A percentile compares a stretch with the other conserved stretches of the same genome.
These are phyloP conservation scores for Tenebrosternarchus preto DNA, from an alignment of 2,113 vertebrate genomes.

Conservation along the genomic window DNA sequence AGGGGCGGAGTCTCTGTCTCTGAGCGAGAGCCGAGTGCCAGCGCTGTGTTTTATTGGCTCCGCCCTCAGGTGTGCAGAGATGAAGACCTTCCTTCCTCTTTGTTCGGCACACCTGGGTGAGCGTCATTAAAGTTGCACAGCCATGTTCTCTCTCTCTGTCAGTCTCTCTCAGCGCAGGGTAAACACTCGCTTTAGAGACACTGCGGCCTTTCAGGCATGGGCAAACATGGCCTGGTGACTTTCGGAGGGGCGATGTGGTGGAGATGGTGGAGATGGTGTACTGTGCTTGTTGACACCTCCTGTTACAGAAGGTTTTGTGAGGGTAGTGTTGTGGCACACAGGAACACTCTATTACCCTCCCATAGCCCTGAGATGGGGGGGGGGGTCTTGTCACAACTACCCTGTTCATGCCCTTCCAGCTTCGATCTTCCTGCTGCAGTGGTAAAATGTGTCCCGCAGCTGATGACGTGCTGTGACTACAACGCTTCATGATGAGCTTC, in stretches of 20 bases:
- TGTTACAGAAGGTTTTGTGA: slow-evolving; percentile 78
- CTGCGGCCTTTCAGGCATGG: slow-evolving; percentile 74
- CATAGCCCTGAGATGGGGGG: slow-evolving; percentile 46
- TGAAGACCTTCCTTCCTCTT: slow-evolving; percentile 66
- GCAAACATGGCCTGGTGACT: slow-evolving; percentile 77
- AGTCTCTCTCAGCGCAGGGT: slow-evolving; percentile 1
- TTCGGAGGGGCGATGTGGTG: slow-evolving; percentile 66
- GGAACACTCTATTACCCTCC: slow-evolving; percentile 70
- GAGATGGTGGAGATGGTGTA: slow-evolving; percentile 60
- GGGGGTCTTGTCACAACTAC: neutral
- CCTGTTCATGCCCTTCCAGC: slow-evolving; percentile 4
- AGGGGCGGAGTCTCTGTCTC: slow-evolving; percentile 45
- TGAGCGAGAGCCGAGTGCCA: slow-evolving; percentile 73
- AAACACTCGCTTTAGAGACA: slow-evolving; percentile 57
- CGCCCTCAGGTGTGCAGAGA: slow-evolving; percentile 78
- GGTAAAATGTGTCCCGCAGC: too few species aligned
- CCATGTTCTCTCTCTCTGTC: neutral
- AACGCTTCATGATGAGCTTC: too few species aligned
- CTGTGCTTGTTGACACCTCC: slow-evolving; percentile 81
- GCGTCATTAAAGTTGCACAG: slow-evolving; percentile 34
- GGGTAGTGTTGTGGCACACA: slow-evolving; percentile 62
- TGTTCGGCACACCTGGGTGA: slow-evolving; percentile 36
- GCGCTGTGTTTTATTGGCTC: slow-evolving; percentile 71
- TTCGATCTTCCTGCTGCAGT: too few species aligned
- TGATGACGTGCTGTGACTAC: too few species aligned